These are phyloP conservation scores for Willisornis vidua DNA, from an alignment of 2,113 vertebrate species.

Conservation along the genomic window DNA sequence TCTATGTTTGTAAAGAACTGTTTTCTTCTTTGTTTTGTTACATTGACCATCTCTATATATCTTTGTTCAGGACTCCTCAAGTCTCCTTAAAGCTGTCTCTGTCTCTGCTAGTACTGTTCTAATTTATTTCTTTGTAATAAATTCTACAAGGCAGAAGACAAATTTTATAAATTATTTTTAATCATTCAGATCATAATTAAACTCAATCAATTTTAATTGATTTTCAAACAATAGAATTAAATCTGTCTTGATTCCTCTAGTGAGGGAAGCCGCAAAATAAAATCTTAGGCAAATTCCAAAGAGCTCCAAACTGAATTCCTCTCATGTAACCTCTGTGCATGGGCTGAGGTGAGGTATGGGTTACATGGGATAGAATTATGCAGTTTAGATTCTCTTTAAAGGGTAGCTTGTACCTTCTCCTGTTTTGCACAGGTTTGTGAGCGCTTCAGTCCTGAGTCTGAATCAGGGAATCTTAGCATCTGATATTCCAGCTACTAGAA, in stretches of 20 bases:
- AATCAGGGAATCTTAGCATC: background rate
- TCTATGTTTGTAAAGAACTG: background rate
- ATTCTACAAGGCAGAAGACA: background rate
- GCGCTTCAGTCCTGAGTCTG: background rate
- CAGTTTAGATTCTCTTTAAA: background rate
- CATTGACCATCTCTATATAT: background rate
- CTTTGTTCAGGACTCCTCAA: background rate
- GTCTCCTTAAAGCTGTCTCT: background rate
- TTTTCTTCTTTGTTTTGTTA: background rate
- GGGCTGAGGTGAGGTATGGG: conserved; percentile 12
- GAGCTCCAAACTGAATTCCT: background rate
- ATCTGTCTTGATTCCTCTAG: conserved; percentile 22
- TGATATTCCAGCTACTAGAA: background rate
- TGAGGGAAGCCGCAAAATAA: background rate
- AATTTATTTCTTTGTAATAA: background rate
- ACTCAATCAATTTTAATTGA: background rate
- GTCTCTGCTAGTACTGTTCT: background rate
- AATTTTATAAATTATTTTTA: background rate
- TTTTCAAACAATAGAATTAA: background rate
- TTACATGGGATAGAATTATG: background rate
- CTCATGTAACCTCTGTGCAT: background rate
- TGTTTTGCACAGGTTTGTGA: background rate
- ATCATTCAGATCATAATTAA: background rate
- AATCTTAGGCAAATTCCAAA: conserved; percentile 3
- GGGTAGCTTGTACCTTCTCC: background rate